These are phyloP conservation scores for Alces alces DNA, from an alignment of 2,113 vertebrate genomes.

Conservation along the genomic window DNA sequence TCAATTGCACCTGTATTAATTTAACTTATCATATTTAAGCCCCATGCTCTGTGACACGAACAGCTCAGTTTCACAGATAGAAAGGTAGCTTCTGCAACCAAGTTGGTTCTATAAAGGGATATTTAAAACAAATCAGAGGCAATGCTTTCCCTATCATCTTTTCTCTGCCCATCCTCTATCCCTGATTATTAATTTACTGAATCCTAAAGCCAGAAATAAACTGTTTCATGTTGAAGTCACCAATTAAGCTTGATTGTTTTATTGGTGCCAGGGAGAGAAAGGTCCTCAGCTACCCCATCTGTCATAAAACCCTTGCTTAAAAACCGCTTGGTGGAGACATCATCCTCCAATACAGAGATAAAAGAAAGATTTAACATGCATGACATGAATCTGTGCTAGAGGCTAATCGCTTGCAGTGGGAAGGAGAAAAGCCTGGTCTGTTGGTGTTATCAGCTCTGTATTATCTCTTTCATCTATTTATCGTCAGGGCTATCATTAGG, in stretches of 20 bases:
- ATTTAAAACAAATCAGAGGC: background rate
- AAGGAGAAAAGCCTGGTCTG: conserved; percentile 54
- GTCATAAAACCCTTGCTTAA: conserved; percentile 78
- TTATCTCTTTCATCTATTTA: conserved; percentile 71
- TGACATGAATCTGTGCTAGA: conserved; percentile 69
- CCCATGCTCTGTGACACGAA: background rate
- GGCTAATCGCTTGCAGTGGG: conserved; percentile 71
- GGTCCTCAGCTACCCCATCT: conserved; percentile 69
- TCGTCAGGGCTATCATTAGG: conserved; percentile 73
- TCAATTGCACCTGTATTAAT: background rate
- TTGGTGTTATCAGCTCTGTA: conserved; percentile 59
- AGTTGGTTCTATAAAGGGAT: background rate
- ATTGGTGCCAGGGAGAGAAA: conserved; percentile 68
- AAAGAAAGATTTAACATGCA: conserved; percentile 75
- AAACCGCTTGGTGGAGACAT: conserved; percentile 63
- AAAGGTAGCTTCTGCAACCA: background rate
- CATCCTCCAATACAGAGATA: conserved; percentile 67
- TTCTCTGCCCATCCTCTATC: background rate
- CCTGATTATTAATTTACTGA: conserved; percentile 17
- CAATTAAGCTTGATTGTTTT: conserved; percentile 78
- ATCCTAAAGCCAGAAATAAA: conserved; percentile 37
- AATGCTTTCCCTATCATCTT: background rate
- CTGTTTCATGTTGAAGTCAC: conserved; percentile 62
- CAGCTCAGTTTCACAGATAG: background rate
- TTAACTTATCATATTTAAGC: background rate